A percentile compares a stretch with the other conserved stretches of the same genome.
Conservation (phyloP, 2,888 invertebrate genomes). For the Limnephilus auricula region DNA sequence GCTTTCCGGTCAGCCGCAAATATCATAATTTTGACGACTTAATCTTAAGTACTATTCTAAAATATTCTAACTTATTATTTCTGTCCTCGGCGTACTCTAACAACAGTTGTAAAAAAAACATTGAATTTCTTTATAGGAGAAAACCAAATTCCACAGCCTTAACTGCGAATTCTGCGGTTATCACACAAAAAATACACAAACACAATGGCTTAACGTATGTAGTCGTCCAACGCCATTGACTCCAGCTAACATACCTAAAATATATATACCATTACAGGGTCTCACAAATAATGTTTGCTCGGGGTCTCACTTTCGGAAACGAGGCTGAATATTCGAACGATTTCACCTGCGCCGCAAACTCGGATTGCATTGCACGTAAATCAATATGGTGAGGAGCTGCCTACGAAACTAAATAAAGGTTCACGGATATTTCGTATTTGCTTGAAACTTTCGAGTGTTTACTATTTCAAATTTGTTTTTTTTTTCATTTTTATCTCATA, state of each 20-base stretch:
- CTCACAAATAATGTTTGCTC: background rate
- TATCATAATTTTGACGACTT: too few relatives aligned
- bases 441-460: background rate
- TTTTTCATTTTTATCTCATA: too few relatives aligned
- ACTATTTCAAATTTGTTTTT: background rate
- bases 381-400: constrained; percentile 5
- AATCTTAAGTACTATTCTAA: too few relatives aligned
- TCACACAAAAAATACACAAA: background rate
- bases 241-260: background rate
- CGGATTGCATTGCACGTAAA: background rate
- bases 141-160: too few relatives aligned
- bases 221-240: background rate
- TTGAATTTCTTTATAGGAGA: too few relatives aligned
- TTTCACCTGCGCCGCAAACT: background rate
- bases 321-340: background rate
- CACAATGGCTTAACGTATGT: too few relatives aligned
- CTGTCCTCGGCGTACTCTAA: too few relatives aligned
- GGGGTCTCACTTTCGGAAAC: background rate
- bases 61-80: too few relatives aligned
- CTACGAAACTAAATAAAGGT: constrained; percentile 4
- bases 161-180: background rate
- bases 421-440: background rate
- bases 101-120: too few relatives aligned
- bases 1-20: too few relatives aligned
- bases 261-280: too few relatives aligned